Conservation (phyloP, 2,113 vertebrate species). For the Antigone vipio region DNA sequence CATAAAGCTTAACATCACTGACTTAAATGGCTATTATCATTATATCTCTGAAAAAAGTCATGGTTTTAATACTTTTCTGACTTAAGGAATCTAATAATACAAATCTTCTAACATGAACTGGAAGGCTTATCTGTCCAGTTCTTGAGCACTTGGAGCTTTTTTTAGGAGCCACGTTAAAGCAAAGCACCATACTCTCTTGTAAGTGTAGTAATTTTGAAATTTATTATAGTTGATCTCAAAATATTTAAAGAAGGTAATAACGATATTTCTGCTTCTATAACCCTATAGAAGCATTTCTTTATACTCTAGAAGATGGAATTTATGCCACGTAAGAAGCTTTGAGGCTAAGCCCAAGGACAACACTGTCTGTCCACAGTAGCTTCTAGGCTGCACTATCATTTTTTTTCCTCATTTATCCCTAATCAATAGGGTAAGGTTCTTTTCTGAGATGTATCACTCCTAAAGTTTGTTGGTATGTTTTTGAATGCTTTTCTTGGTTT, state of each 20-base stretch:
- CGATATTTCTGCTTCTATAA: neutral
- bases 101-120: neutral
- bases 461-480: neutral
- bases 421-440: neutral
- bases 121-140: neutral
- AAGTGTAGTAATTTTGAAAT: neutral
- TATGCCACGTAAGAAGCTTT: neutral
- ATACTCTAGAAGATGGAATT: neutral
- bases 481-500: neutral
- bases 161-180: neutral
- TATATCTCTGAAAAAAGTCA: neutral
- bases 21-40: neutral
- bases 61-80: neutral
- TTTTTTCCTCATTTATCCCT: neutral
- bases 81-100: neutral
- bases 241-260: neutral
- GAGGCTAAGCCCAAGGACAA: neutral
- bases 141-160: neutral
- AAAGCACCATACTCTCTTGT: neutral
- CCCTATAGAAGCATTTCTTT: neutral
- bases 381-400: neutral
- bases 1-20: neutral
- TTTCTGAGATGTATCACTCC: neutral
- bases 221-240: neutral
- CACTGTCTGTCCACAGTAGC: neutral